A percentile compares a stretch with the other conserved stretches of the same genome.
These are phyloP conservation scores for Numenius arquata DNA, from an alignment of 2,113 vertebrate species.

Conservation along the genomic window DNA sequence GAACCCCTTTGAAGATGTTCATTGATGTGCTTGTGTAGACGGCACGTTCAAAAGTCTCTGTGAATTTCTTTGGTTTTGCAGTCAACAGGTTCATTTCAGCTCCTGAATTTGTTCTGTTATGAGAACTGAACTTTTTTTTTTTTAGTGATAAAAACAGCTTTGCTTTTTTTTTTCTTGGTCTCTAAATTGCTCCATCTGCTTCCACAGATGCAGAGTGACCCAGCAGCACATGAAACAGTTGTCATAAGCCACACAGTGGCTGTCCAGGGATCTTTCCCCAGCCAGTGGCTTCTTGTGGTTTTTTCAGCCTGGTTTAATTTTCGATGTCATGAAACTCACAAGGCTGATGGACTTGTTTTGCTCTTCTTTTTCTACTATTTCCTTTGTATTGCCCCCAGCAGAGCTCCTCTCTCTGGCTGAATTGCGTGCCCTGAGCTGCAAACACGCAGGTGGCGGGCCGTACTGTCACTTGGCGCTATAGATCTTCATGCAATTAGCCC, in stretches of 20 bases:
- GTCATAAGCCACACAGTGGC: neutral
- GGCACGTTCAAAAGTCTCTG: neutral
- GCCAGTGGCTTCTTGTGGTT: neutral
- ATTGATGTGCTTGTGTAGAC: too few species aligned
- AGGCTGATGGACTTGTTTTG: neutral
- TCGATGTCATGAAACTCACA: neutral
- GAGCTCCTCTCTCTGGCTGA: neutral
- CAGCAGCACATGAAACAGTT: neutral
- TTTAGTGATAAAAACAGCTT: neutral
- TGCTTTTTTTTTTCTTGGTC: neutral
- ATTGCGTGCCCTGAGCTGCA: neutral
- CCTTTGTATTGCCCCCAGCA: neutral
- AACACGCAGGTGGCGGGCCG: neutral
- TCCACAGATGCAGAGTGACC: neutral
- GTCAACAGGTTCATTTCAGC: neutral
- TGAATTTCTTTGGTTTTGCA: neutral
- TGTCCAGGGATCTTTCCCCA: neutral
- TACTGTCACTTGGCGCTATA: neutral
- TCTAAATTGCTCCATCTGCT: slow-evolving; percentile 21
- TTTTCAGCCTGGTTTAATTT: neutral
- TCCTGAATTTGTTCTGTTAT: neutral
- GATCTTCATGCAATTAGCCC: neutral
- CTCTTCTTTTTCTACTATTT: neutral
- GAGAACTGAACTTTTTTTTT: neutral
- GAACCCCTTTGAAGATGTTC: neutral